These are phyloP conservation scores for Ceyx margarethae DNA, from an alignment of 2,113 vertebrate species.

Conservation along the genomic window DNA sequence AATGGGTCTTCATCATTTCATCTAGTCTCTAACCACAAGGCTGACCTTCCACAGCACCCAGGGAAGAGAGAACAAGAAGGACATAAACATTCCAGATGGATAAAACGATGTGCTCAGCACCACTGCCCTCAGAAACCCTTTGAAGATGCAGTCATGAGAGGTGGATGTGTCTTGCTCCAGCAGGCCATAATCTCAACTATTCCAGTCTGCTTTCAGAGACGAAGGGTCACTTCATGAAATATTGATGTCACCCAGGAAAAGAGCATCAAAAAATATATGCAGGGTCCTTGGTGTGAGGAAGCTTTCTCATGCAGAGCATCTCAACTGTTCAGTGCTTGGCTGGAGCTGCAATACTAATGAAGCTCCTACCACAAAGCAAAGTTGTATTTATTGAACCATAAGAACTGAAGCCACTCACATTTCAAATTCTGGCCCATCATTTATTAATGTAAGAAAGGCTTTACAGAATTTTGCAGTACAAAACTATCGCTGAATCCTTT, in stretches of 20 bases:
- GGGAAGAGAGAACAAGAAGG: not conserved
- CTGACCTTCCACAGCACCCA: not conserved
- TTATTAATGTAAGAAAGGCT: not conserved
- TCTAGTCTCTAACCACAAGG: not conserved
- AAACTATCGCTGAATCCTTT: not conserved
- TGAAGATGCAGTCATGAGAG: accelerated
- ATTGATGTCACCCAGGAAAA: not conserved
- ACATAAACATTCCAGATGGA: not conserved
- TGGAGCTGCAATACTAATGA: not conserved
- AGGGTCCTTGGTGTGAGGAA: not conserved
- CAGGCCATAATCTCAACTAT: not conserved
- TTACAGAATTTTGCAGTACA: not conserved
- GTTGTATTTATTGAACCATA: not conserved
- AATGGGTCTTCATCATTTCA: not conserved
- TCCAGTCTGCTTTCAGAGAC: not conserved
- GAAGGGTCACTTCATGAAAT: not conserved
- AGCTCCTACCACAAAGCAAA: not conserved
- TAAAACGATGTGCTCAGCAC: not conserved
- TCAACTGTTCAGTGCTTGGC: not conserved
- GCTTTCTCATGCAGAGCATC: not conserved
- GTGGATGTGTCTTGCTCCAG: not conserved
- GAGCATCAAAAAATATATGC: not conserved
- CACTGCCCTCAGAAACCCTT: not conserved
- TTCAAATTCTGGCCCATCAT: not conserved
- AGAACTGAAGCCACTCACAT: not conserved